These are phyloP conservation scores for Heliothis peltigera DNA, from an alignment of 2,888 invertebrate species.

Conservation along the genomic window DNA sequence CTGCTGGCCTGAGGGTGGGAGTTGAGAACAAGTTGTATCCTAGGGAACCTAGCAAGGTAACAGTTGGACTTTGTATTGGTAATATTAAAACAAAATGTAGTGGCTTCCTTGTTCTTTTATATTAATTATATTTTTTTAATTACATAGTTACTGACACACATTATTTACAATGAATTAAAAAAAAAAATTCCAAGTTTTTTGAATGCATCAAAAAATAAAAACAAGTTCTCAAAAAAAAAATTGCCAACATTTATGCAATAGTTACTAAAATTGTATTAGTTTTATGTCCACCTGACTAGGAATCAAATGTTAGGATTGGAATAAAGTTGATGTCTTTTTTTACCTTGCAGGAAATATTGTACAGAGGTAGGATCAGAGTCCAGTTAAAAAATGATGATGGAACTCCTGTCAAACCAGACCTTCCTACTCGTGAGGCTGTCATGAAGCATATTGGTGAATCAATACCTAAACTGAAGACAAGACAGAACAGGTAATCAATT, in stretches of 20 bases:
- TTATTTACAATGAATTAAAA: no score
- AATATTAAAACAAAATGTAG: background rate
- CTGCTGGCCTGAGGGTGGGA: slow-evolving; percentile 95
- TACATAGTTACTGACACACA: no score
- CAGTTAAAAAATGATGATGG: slow-evolving; percentile 98
- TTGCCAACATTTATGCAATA: no score
- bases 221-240: no score
- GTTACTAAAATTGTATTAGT: no score
- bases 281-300: background rate
- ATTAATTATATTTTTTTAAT: no score
- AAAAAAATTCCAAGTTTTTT: no score
- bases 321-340: slow-evolving; percentile 2
- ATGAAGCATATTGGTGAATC: slow-evolving; percentile 94
- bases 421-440: slow-evolving; percentile 93
- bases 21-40: slow-evolving; percentile 98
- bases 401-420: slow-evolving; percentile 92
- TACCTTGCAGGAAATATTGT: slow-evolving; percentile 92
- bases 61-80: background rate
- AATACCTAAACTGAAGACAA: slow-evolving; percentile 97
- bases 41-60: slow-evolving; percentile 95
- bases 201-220: no score
- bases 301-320: background rate
- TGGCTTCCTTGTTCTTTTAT: no score
- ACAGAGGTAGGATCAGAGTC: slow-evolving; percentile 96
- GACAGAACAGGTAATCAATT: slow-evolving; percentile 89